Evolutionary conservation across 2,888 invertebrate genomes (phyloP), one percentile per base, ranked within the genome.

Genomic region (Drosophila subquinaria): DNA sequence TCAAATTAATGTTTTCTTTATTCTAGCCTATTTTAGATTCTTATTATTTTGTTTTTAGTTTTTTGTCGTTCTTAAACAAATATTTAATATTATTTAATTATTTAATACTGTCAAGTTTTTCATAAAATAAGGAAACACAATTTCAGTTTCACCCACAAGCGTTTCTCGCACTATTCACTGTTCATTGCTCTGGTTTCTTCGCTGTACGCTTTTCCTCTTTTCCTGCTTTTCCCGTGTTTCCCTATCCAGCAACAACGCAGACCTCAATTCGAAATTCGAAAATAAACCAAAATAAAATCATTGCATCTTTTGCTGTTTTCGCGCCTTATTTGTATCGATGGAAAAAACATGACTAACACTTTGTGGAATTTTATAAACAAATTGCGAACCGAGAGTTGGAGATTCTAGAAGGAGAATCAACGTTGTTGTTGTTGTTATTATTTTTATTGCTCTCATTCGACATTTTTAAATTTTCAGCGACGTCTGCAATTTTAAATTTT

Each of bases 311-410:
- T 68, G 27, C 73, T 69, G 36, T 74, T 88, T 83, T 83, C 86
- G 87, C 86, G 86, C 86, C 86, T 89, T 86, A 86, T 86, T 89
- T 89, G 86, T 90, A 79, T 50, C 53, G 30, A 30, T 6, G 30
- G 42, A 17, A 43, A 52, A 74, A 66, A 61, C 61, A 81, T 85
- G 84, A 85, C 77, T 85, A 81, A 86, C 69, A 53, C 38, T 35
- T 35, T 59, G 60, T 48, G 88, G 88, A 83, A 85, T 85, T 83
- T 83, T 35, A 81, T 85, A 85, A 85, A 88, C 84, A 85, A 88
- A 61, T 47, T 68, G 38, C 50, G 53, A 23, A n/a, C 61, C 27
- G 59, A 36, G 9, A 47, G 55, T 15, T 15, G 68, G 71, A 59
- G 73, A 65, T 76, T 67, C 75, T 59, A 66, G 77, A 81, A 67